phyloP scores from a whole-genome alignment of 2,797 vertebrate species.

The Betta splendens region DNA sequence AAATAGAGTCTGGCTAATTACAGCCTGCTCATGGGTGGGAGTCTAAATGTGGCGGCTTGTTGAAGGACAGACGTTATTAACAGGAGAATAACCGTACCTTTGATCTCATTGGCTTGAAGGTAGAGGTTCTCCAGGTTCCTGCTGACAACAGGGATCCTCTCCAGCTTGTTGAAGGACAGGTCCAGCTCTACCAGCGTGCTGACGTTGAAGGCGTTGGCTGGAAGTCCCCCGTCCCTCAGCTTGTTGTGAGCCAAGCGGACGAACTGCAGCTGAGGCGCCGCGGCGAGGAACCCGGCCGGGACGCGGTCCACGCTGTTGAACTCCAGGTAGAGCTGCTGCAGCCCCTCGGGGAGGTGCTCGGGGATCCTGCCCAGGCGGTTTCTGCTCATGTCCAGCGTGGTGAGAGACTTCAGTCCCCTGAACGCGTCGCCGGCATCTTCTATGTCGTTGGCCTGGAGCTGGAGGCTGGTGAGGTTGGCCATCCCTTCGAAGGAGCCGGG shows the following conservation, averaged over 20 bases:
- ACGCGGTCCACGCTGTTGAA: slow-evolving; percentile 88
- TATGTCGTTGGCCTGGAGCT: slow-evolving; percentile 87
- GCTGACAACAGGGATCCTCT: slow-evolving; percentile 88
- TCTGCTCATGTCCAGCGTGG: slow-evolving; percentile 88
- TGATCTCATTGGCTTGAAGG: slow-evolving; percentile 93
- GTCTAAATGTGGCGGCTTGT: neutral
- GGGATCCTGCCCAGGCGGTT: slow-evolving; percentile 90
- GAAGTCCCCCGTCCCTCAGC: slow-evolving; percentile 89
- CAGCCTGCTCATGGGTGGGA: too few relatives aligned
- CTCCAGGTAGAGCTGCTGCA: slow-evolving; percentile 92
- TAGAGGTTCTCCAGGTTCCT: slow-evolving; percentile 94
- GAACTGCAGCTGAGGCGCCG: slow-evolving; percentile 85
- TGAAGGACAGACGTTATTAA: neutral
- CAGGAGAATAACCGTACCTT: slow-evolving; percentile 82
- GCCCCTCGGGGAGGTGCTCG: slow-evolving; percentile 78
- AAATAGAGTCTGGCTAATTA: too few relatives aligned
- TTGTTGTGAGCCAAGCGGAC: slow-evolving; percentile 91
- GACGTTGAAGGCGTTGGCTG: slow-evolving; percentile 88
- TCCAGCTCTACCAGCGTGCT: slow-evolving; percentile 92
- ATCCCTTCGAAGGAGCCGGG: slow-evolving; percentile 84
- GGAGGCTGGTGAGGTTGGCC: slow-evolving; percentile 83
- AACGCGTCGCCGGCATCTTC: slow-evolving; percentile 85
- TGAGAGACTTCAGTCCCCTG: slow-evolving; percentile 87
- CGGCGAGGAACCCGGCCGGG: slow-evolving; percentile 84
- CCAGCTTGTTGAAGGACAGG: slow-evolving; percentile 93